phyloP scores from a whole-genome alignment of 2,888 invertebrate genomes.

The Micoletzkya japonica region DNA sequence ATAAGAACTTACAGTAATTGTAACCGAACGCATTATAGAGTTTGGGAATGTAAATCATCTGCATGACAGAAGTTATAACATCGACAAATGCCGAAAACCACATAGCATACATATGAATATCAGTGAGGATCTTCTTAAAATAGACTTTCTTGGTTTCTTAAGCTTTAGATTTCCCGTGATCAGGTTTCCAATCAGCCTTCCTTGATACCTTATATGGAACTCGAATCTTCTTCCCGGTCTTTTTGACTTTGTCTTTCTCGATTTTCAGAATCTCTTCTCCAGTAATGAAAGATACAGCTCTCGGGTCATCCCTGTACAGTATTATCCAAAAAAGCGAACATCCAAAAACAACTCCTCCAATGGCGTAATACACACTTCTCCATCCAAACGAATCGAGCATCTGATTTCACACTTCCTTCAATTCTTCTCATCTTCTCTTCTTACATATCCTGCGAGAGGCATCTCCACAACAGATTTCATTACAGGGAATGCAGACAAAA shows the following conservation, averaged over 20 bases:
- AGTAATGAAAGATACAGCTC: background rate
- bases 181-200: too few relatives aligned
- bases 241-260: conserved; percentile 1
- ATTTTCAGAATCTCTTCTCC: background rate
- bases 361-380: conserved; percentile 38
- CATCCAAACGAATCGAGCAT: conserved; percentile 35
- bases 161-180: too few relatives aligned
- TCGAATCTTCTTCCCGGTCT: background rate
- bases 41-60: conserved; percentile 34
- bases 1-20: background rate
- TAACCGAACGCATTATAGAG: conserved; percentile 6
- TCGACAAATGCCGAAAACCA: conserved; percentile 41
- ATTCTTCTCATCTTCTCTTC: background rate
- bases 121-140: conserved; percentile 32
- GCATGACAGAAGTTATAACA: conserved; percentile 39
- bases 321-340: conserved; percentile 3
- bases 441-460: conserved; percentile 41
- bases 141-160: too few relatives aligned
- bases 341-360: conserved; percentile 16
- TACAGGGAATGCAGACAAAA: conserved; percentile 38
- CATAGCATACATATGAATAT: conserved; percentile 36
- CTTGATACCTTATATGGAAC: conserved; percentile 20
- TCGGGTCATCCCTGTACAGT: conserved; percentile 18
- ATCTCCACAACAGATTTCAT: conserved; percentile 38
- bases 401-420: conserved; percentile 26